Evolutionary conservation across 2,888 invertebrate species (phyloP), one percentile per base, ranked within the genome.

Genomic region (Sclerodermus sp.): DNA sequence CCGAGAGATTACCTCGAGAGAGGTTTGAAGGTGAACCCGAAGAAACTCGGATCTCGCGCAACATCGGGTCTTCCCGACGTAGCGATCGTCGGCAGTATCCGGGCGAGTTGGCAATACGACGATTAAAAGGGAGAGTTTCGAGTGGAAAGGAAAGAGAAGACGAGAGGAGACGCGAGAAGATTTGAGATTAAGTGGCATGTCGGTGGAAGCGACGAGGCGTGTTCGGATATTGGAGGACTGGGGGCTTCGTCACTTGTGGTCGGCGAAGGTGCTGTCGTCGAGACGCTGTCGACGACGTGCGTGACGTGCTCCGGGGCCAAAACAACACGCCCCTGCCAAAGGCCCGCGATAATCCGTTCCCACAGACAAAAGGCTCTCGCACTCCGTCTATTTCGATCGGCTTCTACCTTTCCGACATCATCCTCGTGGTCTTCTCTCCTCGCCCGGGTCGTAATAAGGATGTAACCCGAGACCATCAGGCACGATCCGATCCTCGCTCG

Each of bases 381-480:
- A 72, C 67, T 61, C 70, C 68, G 72, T 76, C 74, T 67, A 67
- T 58, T 72, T 67, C 70, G 70, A 76, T 77, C 64, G 70, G 70
- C 66, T 62, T 71, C 55, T 55, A 44, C 48, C 57, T 52, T 18
- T 14, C 10, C 10, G 30, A 30, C 10, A 10, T 30, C 30, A 13
- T 64, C 54, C 57, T 62, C 63, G 58, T 61, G 60, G 57, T 64
- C 67, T 60, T 65, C 66, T 64, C 55, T 49, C 45, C 53, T 46
- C 54, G 51, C 48, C 49, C 47, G 65, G 58, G 68, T 66, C 67
- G 70, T 75, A 75, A 77, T 76, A 75, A 75, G 75, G 76, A 74
- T 74, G 76, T 75, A 77, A 77, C 71, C 68, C 62, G 75, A 76
- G 73, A 67, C 50, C 68, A n/a, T n/a, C n/a, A n/a, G n/a, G n/a